phyloP scores from a whole-genome alignment of 2,113 vertebrate species.

The Pogona vitticeps region DNA sequence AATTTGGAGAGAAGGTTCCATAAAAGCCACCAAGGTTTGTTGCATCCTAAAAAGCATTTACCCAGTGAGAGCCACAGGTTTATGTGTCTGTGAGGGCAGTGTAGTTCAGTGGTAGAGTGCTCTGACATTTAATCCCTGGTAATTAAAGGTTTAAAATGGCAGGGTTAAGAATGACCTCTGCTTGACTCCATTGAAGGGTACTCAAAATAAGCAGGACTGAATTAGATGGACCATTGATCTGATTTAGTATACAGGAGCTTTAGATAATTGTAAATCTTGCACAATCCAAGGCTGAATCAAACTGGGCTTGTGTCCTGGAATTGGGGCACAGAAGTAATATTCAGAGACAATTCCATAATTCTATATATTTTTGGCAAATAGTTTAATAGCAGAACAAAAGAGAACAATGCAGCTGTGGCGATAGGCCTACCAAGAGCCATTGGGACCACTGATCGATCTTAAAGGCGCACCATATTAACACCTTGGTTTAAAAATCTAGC shows the following conservation, averaged over 20 bases:
- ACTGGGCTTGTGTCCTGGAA: background rate
- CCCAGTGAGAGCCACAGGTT: background rate
- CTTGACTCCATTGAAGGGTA: background rate
- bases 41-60: background rate
- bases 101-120: background rate
- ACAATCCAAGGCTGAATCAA: background rate
- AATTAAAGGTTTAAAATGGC: background rate
- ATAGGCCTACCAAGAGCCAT: too few relatives aligned
- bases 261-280: background rate
- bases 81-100: background rate
- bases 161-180: background rate
- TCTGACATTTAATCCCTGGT: background rate
- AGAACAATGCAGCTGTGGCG: background rate
- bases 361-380: background rate
- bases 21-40: background rate
- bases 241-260: background rate
- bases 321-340: background rate
- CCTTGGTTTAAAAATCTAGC: background rate
- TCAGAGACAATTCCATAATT: background rate
- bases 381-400: background rate
- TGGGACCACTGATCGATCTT: background rate
- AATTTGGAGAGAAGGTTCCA: background rate
- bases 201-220: background rate
- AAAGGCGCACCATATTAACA: background rate
- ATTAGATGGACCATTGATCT: background rate